These are phyloP conservation scores for Nanorana parkeri DNA, from an alignment of 2,113 vertebrate species.

Conservation along the genomic window DNA sequence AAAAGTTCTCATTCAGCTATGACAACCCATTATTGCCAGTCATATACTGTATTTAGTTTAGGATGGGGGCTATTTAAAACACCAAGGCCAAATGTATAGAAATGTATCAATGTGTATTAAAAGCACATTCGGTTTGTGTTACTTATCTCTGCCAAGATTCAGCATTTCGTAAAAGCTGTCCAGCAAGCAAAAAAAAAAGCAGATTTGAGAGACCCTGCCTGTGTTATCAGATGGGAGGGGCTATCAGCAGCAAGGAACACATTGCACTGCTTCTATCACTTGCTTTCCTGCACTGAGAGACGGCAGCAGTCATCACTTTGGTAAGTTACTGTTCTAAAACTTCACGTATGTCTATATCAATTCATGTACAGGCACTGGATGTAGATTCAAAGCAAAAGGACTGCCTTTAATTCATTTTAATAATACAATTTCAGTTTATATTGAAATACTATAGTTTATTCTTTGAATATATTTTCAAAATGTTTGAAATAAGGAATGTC, in stretches of 20 bases:
- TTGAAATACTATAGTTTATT: background rate
- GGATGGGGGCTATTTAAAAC: no score
- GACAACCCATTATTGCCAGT: no score
- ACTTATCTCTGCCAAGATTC: background rate
- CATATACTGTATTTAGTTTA: no score
- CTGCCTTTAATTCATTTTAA: no score
- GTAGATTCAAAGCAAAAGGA: no score
- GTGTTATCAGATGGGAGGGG: slow-evolving; percentile 37
- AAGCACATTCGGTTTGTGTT: no score
- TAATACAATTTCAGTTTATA: background rate
- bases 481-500: no score
- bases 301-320: background rate
- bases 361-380: no score
- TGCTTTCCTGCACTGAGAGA: background rate
- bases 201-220: slow-evolving; percentile 4
- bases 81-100: no score
- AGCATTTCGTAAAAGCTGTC: background rate
- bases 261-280: background rate
- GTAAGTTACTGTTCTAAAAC: background rate
- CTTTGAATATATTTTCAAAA: background rate
- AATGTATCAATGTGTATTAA: no score
- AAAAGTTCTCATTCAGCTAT: no score
- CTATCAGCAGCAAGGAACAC: background rate
- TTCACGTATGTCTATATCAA: background rate
- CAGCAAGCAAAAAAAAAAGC: background rate